These are phyloP conservation scores for Tachuris rubrigastra DNA, from an alignment of 2,113 vertebrate species.

Conservation along the genomic window DNA sequence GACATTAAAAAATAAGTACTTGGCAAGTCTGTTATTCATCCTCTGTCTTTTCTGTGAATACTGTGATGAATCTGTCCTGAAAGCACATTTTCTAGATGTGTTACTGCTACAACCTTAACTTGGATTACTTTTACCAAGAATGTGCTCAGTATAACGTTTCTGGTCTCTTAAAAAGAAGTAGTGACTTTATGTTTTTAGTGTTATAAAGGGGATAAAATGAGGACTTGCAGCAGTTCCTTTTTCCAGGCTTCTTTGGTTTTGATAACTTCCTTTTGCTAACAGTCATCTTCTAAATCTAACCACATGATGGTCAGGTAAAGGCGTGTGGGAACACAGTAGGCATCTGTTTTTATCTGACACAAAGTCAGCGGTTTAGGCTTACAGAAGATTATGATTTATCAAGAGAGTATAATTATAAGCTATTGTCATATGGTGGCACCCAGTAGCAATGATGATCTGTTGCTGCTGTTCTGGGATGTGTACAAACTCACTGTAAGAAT, in stretches of 20 bases:
- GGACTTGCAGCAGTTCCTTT: not conserved
- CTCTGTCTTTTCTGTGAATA: not conserved
- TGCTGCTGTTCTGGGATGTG: not conserved
- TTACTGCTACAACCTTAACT: not conserved
- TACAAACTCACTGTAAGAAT: not conserved
- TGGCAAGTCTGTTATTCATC: slow-evolving; percentile 17
- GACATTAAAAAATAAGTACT: not conserved
- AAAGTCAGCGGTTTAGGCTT: slow-evolving; percentile 25
- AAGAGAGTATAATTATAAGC: slow-evolving; percentile 31
- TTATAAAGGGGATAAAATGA: not conserved
- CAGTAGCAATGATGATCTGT: not conserved
- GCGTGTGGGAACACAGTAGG: not conserved
- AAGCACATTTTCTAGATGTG: not conserved
- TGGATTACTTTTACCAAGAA: not conserved
- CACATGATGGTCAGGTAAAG: not conserved
- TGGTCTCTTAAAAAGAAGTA: not conserved
- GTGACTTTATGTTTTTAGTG: not conserved
- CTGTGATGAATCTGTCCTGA: not conserved
- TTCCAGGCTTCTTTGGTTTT: not conserved
- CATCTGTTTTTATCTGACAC: slow-evolving; percentile 2
- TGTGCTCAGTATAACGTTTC: not conserved
- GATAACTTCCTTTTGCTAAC: not conserved
- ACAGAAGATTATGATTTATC: slow-evolving; percentile 38
- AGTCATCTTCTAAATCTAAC: not conserved
- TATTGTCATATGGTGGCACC: slow-evolving; percentile 24